Conservation (phyloP, 2,797 vertebrate species). For the Acipenser transmontanus region DNA sequence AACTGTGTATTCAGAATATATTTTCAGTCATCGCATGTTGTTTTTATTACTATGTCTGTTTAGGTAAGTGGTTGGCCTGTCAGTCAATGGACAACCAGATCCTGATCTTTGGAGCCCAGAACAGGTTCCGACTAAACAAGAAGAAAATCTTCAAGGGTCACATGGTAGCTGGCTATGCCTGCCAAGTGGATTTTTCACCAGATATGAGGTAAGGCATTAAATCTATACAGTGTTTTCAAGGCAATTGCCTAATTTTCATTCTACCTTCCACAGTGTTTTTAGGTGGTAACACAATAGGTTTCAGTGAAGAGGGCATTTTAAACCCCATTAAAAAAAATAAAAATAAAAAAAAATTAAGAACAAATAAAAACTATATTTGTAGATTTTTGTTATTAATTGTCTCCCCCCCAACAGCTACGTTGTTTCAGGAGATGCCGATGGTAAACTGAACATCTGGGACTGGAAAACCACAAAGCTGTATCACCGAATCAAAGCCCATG, state of each 20-base stretch:
- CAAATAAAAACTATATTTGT: no score
- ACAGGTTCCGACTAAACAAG: conserved; percentile 97
- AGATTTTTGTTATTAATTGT: no score
- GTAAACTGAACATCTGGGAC: conserved; percentile 96
- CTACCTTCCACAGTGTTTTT: no score
- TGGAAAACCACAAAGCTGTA: conserved; percentile 99
- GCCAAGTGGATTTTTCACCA: conserved; percentile 97
- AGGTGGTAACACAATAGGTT: no score
- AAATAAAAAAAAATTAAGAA: no score
- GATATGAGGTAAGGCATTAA: conserved; percentile 83
- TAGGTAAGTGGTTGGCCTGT: conserved; percentile 96
- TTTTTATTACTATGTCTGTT: no score
- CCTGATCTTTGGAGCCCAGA: conserved; percentile 96
- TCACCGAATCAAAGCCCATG: conserved; percentile 92
- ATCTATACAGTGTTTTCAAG: not conserved
- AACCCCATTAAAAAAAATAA: no score
- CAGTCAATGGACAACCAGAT: conserved; percentile 99
- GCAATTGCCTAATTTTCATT: no score
- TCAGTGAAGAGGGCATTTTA: no score
- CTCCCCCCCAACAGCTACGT: conserved; percentile 90
- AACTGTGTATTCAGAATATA: no score
- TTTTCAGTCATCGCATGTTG: no score
- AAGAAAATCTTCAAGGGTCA: conserved; percentile 98
- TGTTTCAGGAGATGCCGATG: conserved; percentile 94
- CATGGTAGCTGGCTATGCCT: conserved; percentile 97